Conservation (phyloP, 64 coral and sea anemone species). For the Actinia equina region DNA sequence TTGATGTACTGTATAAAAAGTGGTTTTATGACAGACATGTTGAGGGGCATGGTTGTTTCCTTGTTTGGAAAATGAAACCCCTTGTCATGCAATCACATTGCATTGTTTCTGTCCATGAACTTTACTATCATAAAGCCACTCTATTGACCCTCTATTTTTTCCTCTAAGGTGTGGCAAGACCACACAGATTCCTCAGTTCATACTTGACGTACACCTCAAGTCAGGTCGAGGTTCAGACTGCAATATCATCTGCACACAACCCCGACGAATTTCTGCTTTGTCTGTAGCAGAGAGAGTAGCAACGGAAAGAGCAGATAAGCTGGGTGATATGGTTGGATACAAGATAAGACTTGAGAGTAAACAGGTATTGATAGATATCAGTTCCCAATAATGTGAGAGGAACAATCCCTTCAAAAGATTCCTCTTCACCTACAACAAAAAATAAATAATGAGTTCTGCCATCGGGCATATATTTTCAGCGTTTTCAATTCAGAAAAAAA, state of each 20-base stretch:
- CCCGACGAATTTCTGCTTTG: constrained; percentile 78
- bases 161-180: constrained; percentile 78
- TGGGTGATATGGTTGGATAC: constrained; percentile 78
- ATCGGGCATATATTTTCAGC: no score
- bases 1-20: no score
- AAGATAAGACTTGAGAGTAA: constrained; percentile 85
- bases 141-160: neutral
- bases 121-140: no score
- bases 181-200: constrained; percentile 88
- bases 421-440: no score
- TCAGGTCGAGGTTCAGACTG: constrained; percentile 58
- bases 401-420: no score
- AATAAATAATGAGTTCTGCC: no score
- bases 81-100: no score
- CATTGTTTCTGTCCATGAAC: neutral
- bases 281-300: constrained; percentile 87
- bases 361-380: constrained; percentile 41
- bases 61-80: no score
- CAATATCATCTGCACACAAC: constrained; percentile 83
- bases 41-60: no score
- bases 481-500: no score
- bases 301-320: constrained; percentile 69
- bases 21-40: no score
- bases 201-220: constrained; percentile 53
- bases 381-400: no score